These are phyloP conservation scores for Noctilio leporinus DNA, from an alignment of 2,113 vertebrate species.

Conservation along the genomic window DNA sequence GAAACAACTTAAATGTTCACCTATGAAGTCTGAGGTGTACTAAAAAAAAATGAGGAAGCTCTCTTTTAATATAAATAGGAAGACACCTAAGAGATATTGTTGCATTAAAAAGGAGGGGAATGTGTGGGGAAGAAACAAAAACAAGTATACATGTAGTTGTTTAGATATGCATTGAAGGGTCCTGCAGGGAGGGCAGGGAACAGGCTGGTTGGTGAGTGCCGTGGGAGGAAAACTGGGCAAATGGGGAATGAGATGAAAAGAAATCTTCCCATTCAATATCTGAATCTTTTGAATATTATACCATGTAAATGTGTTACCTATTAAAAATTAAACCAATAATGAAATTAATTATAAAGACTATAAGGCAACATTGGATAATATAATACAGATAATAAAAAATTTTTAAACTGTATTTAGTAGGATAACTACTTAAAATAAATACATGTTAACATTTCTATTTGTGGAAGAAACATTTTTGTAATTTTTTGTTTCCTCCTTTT, in stretches of 20 bases:
- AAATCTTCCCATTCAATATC: neutral
- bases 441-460: neutral
- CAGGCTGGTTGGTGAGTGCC: too few relatives aligned
- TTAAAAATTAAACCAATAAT: neutral
- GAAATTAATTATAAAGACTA: neutral
- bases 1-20: neutral
- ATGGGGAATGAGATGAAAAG: neutral
- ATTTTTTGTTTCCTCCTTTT: constrained; percentile 15
- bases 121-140: neutral
- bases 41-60: neutral
- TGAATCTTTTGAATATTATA: neutral
- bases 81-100: neutral
- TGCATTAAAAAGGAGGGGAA: neutral
- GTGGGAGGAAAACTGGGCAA: neutral
- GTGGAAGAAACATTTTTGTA: neutral
- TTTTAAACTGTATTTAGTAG: neutral
- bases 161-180: neutral
- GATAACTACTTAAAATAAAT: neutral
- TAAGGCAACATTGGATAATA: neutral
- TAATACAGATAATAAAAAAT: neutral
- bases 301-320: neutral
- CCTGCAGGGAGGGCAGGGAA: neutral
- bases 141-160: neutral
- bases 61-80: neutral
- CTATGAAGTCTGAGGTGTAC: neutral